These are phyloP conservation scores for Cistogaster globosa DNA, from an alignment of 2,888 invertebrate species.

Conservation along the genomic window DNA sequence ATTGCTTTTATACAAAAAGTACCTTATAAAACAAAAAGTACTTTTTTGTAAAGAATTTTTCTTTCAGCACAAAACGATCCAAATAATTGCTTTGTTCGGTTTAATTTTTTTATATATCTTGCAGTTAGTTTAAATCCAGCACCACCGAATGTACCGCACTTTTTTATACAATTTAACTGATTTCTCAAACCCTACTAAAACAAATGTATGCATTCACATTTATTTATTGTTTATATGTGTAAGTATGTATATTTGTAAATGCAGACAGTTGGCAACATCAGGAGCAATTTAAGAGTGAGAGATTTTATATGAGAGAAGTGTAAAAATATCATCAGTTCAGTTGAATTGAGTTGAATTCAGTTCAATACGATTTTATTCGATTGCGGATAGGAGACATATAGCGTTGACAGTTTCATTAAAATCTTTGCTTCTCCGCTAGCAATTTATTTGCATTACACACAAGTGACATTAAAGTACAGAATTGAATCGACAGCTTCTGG, in stretches of 20 bases:
- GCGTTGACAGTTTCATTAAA: conserved; percentile 74
- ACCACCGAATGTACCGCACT: not conserved
- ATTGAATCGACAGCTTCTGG: conserved; percentile 68
- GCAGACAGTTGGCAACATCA: conserved; percentile 36
- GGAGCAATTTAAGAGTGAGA: conserved; percentile 31
- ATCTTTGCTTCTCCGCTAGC: conserved; percentile 71
- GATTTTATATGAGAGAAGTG: conserved; percentile 19
- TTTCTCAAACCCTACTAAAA: not conserved
- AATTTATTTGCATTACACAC: conserved; percentile 73
- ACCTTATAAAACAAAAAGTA: too few relatives aligned
- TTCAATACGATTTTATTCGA: conserved; percentile 40
- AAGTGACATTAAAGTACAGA: conserved; percentile 67
- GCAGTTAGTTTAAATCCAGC: too few relatives aligned
- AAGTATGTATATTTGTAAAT: not conserved
- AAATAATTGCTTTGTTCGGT: too few relatives aligned
- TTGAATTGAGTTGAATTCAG: conserved; percentile 36
- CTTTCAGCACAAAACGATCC: too few relatives aligned
- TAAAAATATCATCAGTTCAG: conserved; percentile 57
- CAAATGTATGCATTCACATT: conserved; percentile 22
- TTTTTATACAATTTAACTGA: not conserved
- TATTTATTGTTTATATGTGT: conserved; percentile 31
- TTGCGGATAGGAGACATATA: conserved; percentile 59
- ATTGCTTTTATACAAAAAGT: too few relatives aligned
- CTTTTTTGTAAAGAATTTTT: too few relatives aligned
- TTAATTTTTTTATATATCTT: too few relatives aligned